These are phyloP conservation scores for Orthosia cruda DNA, from an alignment of 2,888 invertebrate species.

Conservation along the genomic window DNA sequence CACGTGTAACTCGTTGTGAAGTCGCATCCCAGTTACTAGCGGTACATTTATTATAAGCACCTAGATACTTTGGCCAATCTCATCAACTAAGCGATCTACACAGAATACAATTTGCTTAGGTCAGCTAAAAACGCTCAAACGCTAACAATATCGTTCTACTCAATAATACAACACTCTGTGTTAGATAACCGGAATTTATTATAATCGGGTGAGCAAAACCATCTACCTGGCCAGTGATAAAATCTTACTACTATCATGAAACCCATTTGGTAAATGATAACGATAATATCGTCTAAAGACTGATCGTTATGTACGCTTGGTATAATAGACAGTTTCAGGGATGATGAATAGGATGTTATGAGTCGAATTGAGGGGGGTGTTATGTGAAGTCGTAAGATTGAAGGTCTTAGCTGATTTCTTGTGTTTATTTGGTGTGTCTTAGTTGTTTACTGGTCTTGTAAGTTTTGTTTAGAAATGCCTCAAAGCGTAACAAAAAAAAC, in stretches of 20 bases:
- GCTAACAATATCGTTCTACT: not conserved
- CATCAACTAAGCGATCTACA: not conserved
- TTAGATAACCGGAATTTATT: constrained; percentile 29
- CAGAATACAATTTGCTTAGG: not conserved
- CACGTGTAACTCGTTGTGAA: not conserved
- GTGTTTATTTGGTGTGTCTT: not conserved
- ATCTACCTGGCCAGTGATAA: constrained; percentile 53
- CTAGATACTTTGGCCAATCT: not conserved
- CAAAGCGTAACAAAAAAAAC: too few relatives aligned
- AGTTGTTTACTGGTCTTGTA: too few relatives aligned
- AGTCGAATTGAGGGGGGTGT: not conserved
- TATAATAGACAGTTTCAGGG: constrained; percentile 34
- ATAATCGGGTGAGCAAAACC: constrained; percentile 15
- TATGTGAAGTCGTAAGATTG: not conserved
- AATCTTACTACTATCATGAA: constrained; percentile 44
- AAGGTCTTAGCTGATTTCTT: not conserved
- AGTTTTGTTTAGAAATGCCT: not conserved
- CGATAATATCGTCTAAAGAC: constrained; percentile 21
- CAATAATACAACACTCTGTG: constrained; percentile 1
- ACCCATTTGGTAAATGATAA: constrained; percentile 43
- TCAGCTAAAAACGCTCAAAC: constrained; percentile 16
- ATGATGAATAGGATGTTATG: constrained; percentile 35
- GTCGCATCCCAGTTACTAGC: not conserved
- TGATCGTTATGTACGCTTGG: constrained; percentile 26
- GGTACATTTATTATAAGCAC: too few relatives aligned